These are phyloP conservation scores for Micrasema longulum DNA, from an alignment of 1,140 invertebrate genomes.

Conservation along the genomic window DNA sequence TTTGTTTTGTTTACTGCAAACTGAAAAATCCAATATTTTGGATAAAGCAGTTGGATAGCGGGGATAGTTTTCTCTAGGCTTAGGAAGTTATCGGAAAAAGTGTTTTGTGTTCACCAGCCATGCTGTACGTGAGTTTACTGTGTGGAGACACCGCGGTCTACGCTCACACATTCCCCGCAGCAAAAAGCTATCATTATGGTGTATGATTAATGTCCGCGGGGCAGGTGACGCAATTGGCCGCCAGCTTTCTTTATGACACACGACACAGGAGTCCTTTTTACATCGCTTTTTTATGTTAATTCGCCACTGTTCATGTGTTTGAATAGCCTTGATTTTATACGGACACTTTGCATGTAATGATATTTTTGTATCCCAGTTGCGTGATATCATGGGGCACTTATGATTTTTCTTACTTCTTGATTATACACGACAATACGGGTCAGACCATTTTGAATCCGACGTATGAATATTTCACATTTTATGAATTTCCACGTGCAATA, in stretches of 20 bases:
- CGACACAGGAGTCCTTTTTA: constrained; percentile 50
- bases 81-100: too few species aligned
- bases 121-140: too few species aligned
- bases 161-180: constrained; percentile 49
- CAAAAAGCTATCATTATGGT: constrained; percentile 52
- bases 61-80: too few species aligned
- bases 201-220: constrained; percentile 52
- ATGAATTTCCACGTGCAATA: too few species aligned
- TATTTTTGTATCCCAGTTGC: constrained; percentile 19
- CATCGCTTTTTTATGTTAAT: constrained; percentile 54
- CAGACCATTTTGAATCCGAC: too few species aligned
- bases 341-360: constrained; percentile 32
- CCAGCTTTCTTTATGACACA: constrained; percentile 54
- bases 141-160: constrained; percentile 37
- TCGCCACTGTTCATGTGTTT: constrained; percentile 12
- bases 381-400: constrained; percentile 22
- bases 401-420: constrained; percentile 24
- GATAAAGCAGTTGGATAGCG: too few species aligned
- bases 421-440: too few species aligned
- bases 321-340: constrained; percentile 40
- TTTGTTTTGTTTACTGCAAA: too few species aligned
- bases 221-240: constrained; percentile 53
- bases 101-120: too few species aligned
- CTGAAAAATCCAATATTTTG: too few species aligned
- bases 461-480: too few species aligned